Percentiles rank a stretch among this genome's conserved stretches.
Conservation (phyloP, 2,797 vertebrate genomes). For the Alcedo atthis region DNA sequence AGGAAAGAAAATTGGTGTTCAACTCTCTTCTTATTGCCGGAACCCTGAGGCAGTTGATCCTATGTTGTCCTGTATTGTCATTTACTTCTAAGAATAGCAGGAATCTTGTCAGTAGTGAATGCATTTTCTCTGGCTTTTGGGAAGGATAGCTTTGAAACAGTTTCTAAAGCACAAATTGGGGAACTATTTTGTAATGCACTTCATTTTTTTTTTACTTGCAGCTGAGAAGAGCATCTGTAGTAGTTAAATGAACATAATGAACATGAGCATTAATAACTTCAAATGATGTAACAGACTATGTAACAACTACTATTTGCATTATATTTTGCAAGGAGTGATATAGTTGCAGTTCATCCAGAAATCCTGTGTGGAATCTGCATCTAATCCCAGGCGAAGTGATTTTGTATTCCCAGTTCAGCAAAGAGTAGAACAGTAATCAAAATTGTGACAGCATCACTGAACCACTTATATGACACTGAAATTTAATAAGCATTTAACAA, state of each 20-base stretch:
- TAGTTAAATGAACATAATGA: slow-evolving; percentile 5
- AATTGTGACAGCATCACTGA: background rate
- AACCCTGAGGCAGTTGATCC: background rate
- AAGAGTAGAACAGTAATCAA: background rate
- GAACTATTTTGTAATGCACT: background rate
- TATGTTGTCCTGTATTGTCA: background rate
- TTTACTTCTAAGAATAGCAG: background rate
- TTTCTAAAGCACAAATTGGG: background rate
- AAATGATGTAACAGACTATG: background rate
- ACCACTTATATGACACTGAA: background rate
- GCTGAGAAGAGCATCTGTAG: background rate
- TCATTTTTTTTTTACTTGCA: background rate
- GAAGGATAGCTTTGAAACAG: background rate
- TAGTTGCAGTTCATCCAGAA: background rate
- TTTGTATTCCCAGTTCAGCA: background rate
- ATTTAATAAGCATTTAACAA: background rate
- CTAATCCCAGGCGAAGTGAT: background rate
- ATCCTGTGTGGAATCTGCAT: background rate
- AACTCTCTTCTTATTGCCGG: background rate
- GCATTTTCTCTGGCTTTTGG: background rate
- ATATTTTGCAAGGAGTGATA: background rate
- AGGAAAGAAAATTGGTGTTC: background rate
- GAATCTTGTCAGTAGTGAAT: background rate
- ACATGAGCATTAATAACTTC: background rate
- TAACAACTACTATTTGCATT: background rate